These are phyloP conservation scores for Limosa lapponica DNA, from an alignment of 2,797 vertebrate genomes.

Conservation along the genomic window DNA sequence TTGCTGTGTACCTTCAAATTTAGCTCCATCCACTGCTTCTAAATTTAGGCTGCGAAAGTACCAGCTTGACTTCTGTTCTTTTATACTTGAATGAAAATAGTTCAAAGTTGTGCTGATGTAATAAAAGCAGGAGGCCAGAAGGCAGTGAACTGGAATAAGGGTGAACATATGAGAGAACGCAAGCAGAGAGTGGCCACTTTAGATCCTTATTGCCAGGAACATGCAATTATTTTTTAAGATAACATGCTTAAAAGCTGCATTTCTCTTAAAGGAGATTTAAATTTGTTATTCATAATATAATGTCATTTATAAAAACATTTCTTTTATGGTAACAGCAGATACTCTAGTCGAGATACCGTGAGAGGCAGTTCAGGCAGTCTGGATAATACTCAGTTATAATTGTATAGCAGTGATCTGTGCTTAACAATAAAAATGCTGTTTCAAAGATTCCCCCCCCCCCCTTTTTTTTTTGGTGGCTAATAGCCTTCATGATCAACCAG, in stretches of 20 bases:
- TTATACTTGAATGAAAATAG: constrained; percentile 5
- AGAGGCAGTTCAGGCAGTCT: not conserved
- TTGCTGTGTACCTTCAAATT: not conserved
- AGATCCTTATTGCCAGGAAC: not conserved
- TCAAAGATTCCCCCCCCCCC: too few relatives aligned
- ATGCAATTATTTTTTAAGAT: not conserved
- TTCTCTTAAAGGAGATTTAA: not conserved
- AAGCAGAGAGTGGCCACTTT: not conserved
- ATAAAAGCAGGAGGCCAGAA: constrained; percentile 13
- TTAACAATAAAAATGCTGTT: constrained; percentile 13
- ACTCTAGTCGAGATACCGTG: not conserved
- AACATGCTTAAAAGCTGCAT: not conserved
- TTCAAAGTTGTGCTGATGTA: constrained; percentile 28
- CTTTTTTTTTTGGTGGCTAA: not conserved
- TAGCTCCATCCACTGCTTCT: not conserved
- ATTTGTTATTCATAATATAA: not conserved
- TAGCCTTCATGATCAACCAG: not conserved
- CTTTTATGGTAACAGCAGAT: not conserved
- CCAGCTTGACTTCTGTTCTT: not conserved
- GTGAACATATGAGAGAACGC: not conserved
- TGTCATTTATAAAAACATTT: not conserved
- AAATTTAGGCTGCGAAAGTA: constrained; percentile 12
- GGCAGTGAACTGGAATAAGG: not conserved
- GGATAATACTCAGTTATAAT: not conserved
- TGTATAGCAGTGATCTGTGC: not conserved